Conservation (phyloP, 2,888 invertebrate species). For the Lottia gigantea region DNA sequence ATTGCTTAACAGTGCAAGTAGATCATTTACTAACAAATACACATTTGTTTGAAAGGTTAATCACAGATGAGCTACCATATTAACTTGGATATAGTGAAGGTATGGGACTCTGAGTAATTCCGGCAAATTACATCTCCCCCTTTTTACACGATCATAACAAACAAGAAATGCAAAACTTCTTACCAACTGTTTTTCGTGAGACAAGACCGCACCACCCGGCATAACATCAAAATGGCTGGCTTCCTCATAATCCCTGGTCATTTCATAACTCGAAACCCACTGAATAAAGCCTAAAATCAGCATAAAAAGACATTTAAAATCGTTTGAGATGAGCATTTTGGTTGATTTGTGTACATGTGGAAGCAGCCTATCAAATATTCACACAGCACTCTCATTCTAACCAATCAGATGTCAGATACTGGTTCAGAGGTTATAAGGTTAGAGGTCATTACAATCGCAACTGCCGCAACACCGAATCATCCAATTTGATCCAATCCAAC, state of each 20-base stretch:
- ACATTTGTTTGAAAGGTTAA: too few relatives aligned
- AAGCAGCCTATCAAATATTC: not conserved
- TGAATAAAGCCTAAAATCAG: not conserved
- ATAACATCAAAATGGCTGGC: slow-evolving; percentile 29
- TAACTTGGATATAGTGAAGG: too few relatives aligned
- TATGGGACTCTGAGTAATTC: too few relatives aligned
- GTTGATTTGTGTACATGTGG: not conserved
- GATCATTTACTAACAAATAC: too few relatives aligned
- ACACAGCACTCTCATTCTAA: not conserved
- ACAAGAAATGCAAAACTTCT: not conserved
- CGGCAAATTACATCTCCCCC: too few relatives aligned
- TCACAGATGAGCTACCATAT: too few relatives aligned
- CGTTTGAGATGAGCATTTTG: not conserved
- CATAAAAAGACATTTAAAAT: not conserved
- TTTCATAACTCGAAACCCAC: not conserved
- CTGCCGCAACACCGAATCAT: too few relatives aligned
- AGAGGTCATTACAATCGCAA: too few relatives aligned
- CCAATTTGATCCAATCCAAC: too few relatives aligned
- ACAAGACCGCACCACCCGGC: slow-evolving; percentile 27
- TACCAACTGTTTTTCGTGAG: slow-evolving; percentile 19
- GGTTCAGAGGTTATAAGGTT: too few relatives aligned
- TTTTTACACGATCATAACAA: too few relatives aligned
- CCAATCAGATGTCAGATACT: not conserved
- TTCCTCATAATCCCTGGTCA: slow-evolving; percentile 22
- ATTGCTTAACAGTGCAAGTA: too few relatives aligned